Conservation (phyloP, 2,888 invertebrate genomes). For the Ceratothoa steindachneri region DNA sequence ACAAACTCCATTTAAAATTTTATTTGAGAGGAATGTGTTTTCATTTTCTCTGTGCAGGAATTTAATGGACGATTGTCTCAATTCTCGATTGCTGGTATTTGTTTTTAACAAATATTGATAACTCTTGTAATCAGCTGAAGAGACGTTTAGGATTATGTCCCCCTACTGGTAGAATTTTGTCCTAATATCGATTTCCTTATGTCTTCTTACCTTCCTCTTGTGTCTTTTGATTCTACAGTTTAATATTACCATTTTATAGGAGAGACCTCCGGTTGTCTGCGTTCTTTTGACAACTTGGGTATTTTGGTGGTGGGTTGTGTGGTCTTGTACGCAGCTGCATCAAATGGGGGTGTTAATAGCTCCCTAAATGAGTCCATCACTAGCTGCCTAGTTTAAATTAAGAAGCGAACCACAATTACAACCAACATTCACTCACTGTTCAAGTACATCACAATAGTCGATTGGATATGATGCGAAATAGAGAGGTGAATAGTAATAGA, state of each 20-base stretch:
- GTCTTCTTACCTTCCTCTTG: neutral
- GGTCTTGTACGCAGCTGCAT: neutral
- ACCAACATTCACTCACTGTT: too few relatives aligned
- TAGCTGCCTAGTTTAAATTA: neutral
- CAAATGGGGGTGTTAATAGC: neutral
- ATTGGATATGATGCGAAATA: too few relatives aligned
- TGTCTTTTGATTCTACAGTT: neutral
- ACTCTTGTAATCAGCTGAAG: too few relatives aligned
- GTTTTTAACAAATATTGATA: too few relatives aligned
- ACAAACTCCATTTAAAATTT: too few relatives aligned
- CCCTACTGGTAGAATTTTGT: constrained; percentile 1
- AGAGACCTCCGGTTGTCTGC: neutral
- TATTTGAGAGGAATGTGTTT: too few relatives aligned
- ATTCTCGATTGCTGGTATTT: too few relatives aligned
- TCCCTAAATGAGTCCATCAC: neutral
- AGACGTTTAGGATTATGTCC: neutral
- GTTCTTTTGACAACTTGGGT: neutral
- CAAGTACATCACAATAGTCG: too few relatives aligned
- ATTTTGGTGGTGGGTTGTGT: constrained; percentile 7
- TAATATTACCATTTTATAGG: neutral
- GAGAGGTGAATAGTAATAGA: too few relatives aligned
- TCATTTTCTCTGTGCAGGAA: too few relatives aligned
- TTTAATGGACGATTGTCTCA: too few relatives aligned
- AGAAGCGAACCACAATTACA: neutral
- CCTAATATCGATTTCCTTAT: neutral